Percentiles rank a stretch among this genome's conserved stretches.
phyloP scores from a whole-genome alignment of 2,797 vertebrate species.

The Monodelphis domestica region DNA sequence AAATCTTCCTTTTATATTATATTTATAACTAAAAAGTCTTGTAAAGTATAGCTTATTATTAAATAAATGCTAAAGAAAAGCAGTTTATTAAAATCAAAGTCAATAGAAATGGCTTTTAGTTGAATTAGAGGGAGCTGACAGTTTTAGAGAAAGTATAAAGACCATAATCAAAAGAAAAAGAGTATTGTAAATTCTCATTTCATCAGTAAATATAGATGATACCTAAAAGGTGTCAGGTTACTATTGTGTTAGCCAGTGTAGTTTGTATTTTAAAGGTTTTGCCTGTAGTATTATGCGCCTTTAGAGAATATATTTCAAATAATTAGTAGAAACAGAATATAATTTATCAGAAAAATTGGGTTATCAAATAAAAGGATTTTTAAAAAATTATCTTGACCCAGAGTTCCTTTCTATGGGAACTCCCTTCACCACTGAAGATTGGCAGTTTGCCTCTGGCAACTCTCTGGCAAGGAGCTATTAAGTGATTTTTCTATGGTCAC shows the following conservation, averaged over 20 bases:
- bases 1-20: neutral
- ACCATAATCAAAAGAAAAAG: neutral
- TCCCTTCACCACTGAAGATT: neutral
- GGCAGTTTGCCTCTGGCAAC: neutral
- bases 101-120: neutral
- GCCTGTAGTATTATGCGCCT: neutral
- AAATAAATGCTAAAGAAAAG: slow-evolving; percentile 38
- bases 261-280: slow-evolving; percentile 41
- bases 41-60: neutral
- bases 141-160: slow-evolving; percentile 18
- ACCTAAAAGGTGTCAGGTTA: neutral
- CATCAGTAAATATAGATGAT: neutral
- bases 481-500: neutral
- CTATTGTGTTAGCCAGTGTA: neutral
- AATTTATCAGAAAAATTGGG: neutral
- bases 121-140: neutral
- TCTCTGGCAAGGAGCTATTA: neutral
- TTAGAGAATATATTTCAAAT: slow-evolving; percentile 35
- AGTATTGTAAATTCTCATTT: neutral
- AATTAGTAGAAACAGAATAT: neutral
- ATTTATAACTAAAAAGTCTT: slow-evolving; percentile 8
- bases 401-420: neutral
- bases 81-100: neutral
- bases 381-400: neutral
- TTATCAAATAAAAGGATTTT: slow-evolving; percentile 19